These are phyloP conservation scores for Megalopta genalis DNA, from an alignment of 1,140 invertebrate genomes.

Conservation along the genomic window DNA sequence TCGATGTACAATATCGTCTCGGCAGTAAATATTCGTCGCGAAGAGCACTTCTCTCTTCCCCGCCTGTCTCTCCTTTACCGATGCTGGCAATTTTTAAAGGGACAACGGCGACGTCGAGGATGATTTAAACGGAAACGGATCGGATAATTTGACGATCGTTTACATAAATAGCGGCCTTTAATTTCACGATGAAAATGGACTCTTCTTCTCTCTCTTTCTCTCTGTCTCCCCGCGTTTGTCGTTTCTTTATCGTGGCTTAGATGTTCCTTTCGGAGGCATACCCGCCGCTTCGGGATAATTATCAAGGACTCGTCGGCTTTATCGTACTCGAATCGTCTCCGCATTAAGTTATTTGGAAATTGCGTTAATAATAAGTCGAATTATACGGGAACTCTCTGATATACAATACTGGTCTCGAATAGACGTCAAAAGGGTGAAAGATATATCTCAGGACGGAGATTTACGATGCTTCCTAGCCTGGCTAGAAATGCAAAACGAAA, in stretches of 20 bases:
- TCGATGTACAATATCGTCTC: conserved; percentile 16
- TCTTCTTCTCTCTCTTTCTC: neutral
- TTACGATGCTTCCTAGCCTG: conserved; percentile 11
- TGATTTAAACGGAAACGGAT: neutral
- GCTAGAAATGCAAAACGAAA: conserved; percentile 11
- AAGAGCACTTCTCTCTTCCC: neutral
- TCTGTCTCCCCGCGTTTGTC: neutral
- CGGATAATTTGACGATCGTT: neutral
- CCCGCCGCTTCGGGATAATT: neutral
- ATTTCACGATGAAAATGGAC: neutral
- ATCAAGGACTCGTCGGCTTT: neutral
- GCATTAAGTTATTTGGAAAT: neutral
- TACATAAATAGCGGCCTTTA: neutral
- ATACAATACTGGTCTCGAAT: neutral
- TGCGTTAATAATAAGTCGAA: neutral
- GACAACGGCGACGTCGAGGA: neutral
- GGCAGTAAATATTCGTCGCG: conserved; percentile 5
- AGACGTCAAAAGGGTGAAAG: neutral
- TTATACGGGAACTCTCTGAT: too few relatives aligned
- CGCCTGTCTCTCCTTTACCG: too few relatives aligned
- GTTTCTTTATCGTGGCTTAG: neutral
- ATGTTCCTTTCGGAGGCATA: too few relatives aligned
- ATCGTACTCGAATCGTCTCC: too few relatives aligned
- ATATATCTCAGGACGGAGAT: neutral
- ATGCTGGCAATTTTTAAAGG: neutral